Percentiles rank a stretch among this genome's conserved stretches.
These are phyloP conservation scores for Tetragonisca angustula DNA, from an alignment of 2,888 invertebrate genomes.

Conservation along the genomic window DNA sequence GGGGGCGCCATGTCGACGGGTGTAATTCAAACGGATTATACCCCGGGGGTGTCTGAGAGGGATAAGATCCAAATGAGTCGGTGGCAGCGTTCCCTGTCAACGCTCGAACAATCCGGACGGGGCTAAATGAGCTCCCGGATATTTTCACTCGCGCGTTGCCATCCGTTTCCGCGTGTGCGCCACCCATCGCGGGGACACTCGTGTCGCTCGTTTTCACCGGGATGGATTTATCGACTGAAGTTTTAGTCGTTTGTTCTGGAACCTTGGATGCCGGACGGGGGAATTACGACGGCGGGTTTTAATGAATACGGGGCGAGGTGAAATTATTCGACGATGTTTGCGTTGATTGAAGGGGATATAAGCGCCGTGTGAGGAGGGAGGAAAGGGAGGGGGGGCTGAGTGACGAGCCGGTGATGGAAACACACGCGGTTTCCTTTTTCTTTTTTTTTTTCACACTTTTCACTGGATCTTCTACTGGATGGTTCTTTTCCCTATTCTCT, in stretches of 20 bases:
- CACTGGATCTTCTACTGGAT: neutral
- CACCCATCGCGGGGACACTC: conserved; percentile 12
- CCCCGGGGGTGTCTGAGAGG: conserved; percentile 73
- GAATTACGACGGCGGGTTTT: conserved; percentile 11
- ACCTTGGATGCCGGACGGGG: neutral
- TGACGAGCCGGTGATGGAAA: neutral
- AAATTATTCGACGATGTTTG: conserved; percentile 14
- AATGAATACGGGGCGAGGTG: conserved; percentile 9
- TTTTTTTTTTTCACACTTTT: too few relatives aligned
- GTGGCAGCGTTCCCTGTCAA: conserved; percentile 57
- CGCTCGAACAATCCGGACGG: conserved; percentile 48
- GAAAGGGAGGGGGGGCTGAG: too few relatives aligned
- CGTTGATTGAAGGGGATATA: neutral
- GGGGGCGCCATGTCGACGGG: conserved; percentile 66
- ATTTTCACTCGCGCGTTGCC: conserved; percentile 46
- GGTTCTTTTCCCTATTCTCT: neutral
- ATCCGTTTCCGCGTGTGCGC: conserved; percentile 5
- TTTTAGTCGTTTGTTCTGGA: conserved; percentile 16
- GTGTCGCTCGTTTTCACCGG: conserved; percentile 5
- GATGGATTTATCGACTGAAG: conserved; percentile 31
- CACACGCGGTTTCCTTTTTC: neutral
- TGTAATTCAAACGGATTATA: conserved; percentile 82
- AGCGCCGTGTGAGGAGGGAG: neutral
- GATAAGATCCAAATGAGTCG: conserved; percentile 78
- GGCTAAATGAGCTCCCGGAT: conserved; percentile 54